Evolutionary conservation across 2,113 vertebrate species (phyloP), one percentile per base, ranked within the genome.

Genomic region (Paratilapia polleni): DNA sequence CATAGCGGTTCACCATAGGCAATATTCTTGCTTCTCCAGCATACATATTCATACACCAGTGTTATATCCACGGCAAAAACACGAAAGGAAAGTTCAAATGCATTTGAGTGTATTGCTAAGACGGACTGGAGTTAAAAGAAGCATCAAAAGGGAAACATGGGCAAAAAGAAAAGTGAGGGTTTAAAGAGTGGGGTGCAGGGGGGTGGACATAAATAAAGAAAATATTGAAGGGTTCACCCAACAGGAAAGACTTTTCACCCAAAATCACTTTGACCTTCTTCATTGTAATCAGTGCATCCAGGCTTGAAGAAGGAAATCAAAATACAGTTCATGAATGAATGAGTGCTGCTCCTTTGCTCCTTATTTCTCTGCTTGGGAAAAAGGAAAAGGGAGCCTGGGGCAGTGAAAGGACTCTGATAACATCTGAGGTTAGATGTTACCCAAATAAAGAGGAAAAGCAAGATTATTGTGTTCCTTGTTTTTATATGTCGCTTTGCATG

Each of bases 31-130:
- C 89, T 87, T 90, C 90, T 91, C 70, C 70, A 60, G 74, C 93
- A 95, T 96, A 94, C 92, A 94, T 95, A 95, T 95, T 95, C 95
- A 95, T 94, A 91, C 78, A 81, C 82, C 77, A 92, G 95, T 95
- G 94, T 95, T 92, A 94, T 91, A 94, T 91, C 83, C 89, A 90
- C 82, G 88, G 89, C 83, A 90, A 93, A 92, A 91, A 87, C 43
- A 82, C 68, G 74, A 24, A 24, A 28, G 41, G 43, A 91, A 91
- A 76, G 86, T 93, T 89, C 78, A 92, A 93, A 91, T 89, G 78
- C 85, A 74, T 93, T 81, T 86, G 84, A 80, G 64, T 82, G 75
- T 81, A 88, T 52, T 78, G 77, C 68, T 82, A 83, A 90, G 59
- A 92, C 76, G 79, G 31, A 83, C 77, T 83, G 77, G 56, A 90